Evolutionary conservation across 2,888 invertebrate species (phyloP).

Genomic region (Tenodera sinensis): DNA sequence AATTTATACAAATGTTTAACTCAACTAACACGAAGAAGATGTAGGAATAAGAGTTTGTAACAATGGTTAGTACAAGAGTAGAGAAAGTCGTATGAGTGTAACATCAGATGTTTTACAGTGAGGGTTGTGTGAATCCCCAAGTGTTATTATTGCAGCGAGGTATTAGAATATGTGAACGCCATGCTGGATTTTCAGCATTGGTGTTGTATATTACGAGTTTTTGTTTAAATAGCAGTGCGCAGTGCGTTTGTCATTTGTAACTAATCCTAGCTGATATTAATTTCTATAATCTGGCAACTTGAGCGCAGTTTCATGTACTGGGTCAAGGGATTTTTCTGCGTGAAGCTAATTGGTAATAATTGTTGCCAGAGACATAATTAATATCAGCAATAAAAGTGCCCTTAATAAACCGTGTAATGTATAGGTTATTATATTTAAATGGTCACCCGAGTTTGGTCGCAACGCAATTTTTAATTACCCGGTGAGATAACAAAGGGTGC

Average conservation of each 20-base stretch:
- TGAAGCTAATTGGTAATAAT: background rate
- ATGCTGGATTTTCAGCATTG: too few species aligned
- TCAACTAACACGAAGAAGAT: too few species aligned
- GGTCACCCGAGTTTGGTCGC: background rate
- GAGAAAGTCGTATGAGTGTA: too few species aligned
- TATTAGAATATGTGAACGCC: too few species aligned
- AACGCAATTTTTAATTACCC: background rate
- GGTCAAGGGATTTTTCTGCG: background rate
- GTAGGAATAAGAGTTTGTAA: too few species aligned
- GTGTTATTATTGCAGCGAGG: too few species aligned
- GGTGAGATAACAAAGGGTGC: background rate
- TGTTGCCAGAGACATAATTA: background rate
- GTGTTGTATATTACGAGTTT: too few species aligned
- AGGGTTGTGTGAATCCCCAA: too few species aligned
- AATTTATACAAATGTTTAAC: too few species aligned
- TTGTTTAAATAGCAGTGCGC: too few species aligned
- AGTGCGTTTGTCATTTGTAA: background rate
- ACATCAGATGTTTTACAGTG: too few species aligned
- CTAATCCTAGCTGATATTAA: background rate
- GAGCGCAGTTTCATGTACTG: background rate
- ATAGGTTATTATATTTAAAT: background rate
- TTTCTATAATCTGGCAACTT: background rate
- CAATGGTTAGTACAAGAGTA: too few species aligned
- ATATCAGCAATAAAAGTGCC: background rate
- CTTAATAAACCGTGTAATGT: background rate